Conservation (phyloP, 2,888 invertebrate genomes). For the Tenthredo livida region DNA sequence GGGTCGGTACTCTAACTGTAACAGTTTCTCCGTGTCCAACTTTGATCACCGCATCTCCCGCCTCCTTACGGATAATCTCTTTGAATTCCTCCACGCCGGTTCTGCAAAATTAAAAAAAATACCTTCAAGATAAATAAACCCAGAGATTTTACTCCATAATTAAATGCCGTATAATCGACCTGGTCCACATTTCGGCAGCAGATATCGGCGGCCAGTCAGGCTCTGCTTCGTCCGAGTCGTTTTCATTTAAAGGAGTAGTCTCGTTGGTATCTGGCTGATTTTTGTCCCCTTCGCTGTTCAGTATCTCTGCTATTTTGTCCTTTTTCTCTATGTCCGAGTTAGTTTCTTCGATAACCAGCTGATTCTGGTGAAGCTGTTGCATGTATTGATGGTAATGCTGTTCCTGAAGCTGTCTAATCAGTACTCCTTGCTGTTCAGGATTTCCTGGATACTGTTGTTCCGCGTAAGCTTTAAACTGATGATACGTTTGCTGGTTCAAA, state of each 20-base stretch:
- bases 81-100: conserved; percentile 94
- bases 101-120: conserved; percentile 70
- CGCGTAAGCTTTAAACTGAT: conserved; percentile 94
- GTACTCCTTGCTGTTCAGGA: conserved; percentile 93
- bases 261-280: conserved; percentile 58
- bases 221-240: conserved; percentile 65
- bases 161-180: conserved; percentile 69
- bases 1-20: conserved; percentile 98
- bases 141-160: not conserved
- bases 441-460: conserved; percentile 94
- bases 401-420: conserved; percentile 97
- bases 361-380: conserved; percentile 89
- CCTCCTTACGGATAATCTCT: conserved; percentile 88
- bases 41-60: conserved; percentile 93
- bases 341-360: conserved; percentile 72
- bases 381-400: conserved; percentile 99
- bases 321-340: conserved; percentile 64
- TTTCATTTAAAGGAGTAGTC: conserved; percentile 63
- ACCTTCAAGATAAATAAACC: not conserved
- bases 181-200: conserved; percentile 97
- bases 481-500: conserved; percentile 95
- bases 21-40: conserved; percentile 98
- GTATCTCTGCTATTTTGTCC: conserved; percentile 60
- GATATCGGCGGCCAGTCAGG: conserved; percentile 80
- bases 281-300: conserved; percentile 60